A percentile compares a stretch with the other conserved stretches of the same genome.
phyloP scores from a whole-genome alignment of 2,113 vertebrate species.

The Speoplatyrhinus poulsoni region DNA sequence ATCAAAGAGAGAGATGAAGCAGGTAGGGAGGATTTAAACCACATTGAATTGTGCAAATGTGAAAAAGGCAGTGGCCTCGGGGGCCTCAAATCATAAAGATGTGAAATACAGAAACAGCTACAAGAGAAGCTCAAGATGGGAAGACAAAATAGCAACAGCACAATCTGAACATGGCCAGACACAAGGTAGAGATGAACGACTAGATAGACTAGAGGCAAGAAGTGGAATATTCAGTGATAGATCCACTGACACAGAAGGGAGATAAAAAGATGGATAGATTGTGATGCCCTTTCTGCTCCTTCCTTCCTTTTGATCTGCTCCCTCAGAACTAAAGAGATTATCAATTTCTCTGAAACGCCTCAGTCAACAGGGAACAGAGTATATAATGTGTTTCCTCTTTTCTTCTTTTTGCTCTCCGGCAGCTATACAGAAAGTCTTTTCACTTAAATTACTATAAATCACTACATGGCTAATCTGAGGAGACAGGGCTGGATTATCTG shows the following conservation, averaged over 20 bases:
- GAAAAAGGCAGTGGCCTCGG: slow-evolving; percentile 53
- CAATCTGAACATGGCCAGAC: slow-evolving; percentile 49
- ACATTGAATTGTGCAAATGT: slow-evolving; percentile 43
- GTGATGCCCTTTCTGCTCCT: slow-evolving; percentile 39
- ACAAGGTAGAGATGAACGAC: slow-evolving; percentile 55
- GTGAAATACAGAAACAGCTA: slow-evolving; percentile 17
- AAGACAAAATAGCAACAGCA: slow-evolving; percentile 47
- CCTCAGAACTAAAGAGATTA: slow-evolving; percentile 55
- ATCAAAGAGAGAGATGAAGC: neutral
- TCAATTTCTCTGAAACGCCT: slow-evolving; percentile 52
- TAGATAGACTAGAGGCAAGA: slow-evolving; percentile 47
- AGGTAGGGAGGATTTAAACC: slow-evolving; percentile 21
- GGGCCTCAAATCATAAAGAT: slow-evolving; percentile 46
- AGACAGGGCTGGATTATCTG: neutral
- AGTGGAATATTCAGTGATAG: slow-evolving; percentile 45
- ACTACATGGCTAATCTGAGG: slow-evolving; percentile 14
- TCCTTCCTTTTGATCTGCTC: slow-evolving; percentile 59
- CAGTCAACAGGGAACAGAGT: slow-evolving; percentile 50
- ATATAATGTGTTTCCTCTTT: slow-evolving; percentile 48
- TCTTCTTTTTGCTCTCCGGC: slow-evolving; percentile 30
- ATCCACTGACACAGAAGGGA: slow-evolving; percentile 31
- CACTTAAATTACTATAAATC: slow-evolving; percentile 13
- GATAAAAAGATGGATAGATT: slow-evolving; percentile 60
- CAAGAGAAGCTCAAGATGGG: slow-evolving; percentile 33
- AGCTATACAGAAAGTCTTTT: slow-evolving; percentile 20